Evolutionary conservation across 1,140 invertebrate genomes (phyloP).

Genomic region (Patella vulgata): DNA sequence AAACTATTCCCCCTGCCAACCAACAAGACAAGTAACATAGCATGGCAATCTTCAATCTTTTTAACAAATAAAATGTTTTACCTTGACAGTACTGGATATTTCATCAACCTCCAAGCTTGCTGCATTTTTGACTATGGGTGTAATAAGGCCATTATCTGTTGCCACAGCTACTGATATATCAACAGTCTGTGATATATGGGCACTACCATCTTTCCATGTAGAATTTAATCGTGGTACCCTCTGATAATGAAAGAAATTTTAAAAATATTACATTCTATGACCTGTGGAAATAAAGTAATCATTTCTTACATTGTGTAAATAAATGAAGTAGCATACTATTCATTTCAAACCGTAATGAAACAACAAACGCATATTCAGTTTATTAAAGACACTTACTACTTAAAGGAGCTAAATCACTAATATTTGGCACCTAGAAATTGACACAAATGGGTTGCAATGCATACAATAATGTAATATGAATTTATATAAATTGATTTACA

Average conservation of each 20-base stretch:
- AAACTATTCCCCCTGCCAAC: background rate
- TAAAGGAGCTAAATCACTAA: no score
- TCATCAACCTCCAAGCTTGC: conserved; percentile 63
- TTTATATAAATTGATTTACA: no score
- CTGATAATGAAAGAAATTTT: conserved; percentile 34
- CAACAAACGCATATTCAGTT: no score
- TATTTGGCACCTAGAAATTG: no score
- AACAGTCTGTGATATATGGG: conserved; percentile 76
- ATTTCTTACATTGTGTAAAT: no score
- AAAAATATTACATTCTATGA: background rate
- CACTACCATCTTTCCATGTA: conserved; percentile 45
- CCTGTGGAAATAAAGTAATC: background rate
- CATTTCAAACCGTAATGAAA: no score
- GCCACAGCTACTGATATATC: conserved; percentile 98
- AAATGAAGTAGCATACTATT: no score
- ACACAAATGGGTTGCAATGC: no score
- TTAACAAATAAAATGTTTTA: conserved; percentile 42
- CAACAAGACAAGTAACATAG: conserved; percentile 3
- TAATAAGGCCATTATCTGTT: conserved; percentile 94
- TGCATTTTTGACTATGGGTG: conserved; percentile 83
- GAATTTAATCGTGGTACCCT: conserved; percentile 57
- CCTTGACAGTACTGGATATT: conserved; percentile 65
- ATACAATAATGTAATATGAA: no score
- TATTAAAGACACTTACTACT: no score
- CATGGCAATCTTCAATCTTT: no score